Conservation (phyloP, 2,888 invertebrate species). For the Rhamnusium bicolor region DNA sequence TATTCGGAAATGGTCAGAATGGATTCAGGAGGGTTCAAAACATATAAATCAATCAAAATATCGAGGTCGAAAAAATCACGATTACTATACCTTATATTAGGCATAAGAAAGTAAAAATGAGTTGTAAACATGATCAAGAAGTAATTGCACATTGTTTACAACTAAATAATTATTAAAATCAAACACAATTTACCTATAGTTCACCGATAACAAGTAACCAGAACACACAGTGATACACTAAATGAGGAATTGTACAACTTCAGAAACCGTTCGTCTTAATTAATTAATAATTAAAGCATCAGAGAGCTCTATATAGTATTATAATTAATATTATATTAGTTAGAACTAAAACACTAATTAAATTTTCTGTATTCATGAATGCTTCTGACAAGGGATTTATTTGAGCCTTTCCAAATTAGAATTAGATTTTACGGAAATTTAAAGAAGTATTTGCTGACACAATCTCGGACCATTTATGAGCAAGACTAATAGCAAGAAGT, state of each 20-base stretch:
- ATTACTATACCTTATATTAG: no score
- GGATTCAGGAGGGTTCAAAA: no score
- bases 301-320: neutral
- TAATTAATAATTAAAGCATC: neutral
- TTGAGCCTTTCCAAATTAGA: no score
- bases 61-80: no score
- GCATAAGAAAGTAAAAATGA: no score
- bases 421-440: no score
- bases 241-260: neutral
- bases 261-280: neutral
- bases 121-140: no score
- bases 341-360: neutral
- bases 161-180: slow-evolving; percentile 11
- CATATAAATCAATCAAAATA: no score
- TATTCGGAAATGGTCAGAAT: no score
- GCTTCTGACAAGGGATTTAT: neutral
- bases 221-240: neutral
- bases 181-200: neutral
- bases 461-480: no score
- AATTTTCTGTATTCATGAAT: neutral
- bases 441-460: no score
- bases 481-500: no score
- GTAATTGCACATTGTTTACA: neutral
- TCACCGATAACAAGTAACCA: neutral
- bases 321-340: neutral